phyloP scores from a whole-genome alignment of 2,797 vertebrate genomes.

The Paramormyrops hopkinsi region DNA sequence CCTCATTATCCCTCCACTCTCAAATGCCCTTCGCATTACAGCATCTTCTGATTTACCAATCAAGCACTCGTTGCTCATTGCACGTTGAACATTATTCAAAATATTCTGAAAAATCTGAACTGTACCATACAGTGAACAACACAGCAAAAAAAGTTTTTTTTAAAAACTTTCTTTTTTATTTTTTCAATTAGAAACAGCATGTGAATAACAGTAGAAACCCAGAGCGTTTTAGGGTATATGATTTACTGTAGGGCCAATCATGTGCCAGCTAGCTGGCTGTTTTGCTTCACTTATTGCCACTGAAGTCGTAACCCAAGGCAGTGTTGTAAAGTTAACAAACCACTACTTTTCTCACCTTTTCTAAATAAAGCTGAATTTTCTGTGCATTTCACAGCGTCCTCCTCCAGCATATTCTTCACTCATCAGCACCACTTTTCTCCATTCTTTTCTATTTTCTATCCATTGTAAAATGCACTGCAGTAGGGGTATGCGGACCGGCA shows the following conservation, averaged over 20 bases:
- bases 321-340: background rate
- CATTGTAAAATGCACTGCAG: background rate
- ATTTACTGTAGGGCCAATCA: background rate
- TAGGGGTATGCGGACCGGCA: background rate
- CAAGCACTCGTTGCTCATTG: background rate
- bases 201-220: background rate
- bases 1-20: background rate
- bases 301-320: background rate
- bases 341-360: background rate
- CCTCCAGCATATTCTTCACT: background rate
- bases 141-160: background rate
- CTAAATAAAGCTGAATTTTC: background rate
- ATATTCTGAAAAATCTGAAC: background rate
- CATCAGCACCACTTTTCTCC: background rate
- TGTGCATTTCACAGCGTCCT: background rate
- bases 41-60: background rate
- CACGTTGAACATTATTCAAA: background rate
- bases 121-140: background rate
- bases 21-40: background rate
- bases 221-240: background rate
- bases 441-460: background rate
- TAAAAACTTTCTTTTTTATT: background rate
- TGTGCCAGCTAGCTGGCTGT: background rate
- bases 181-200: background rate
- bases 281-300: background rate